A percentile compares a stretch with the other conserved stretches of the same genome.
These are phyloP conservation scores for rabbit (Oryctolagus cuniculus) DNA, from an alignment of 2,113 vertebrate species.

Conservation along the genomic window DNA sequence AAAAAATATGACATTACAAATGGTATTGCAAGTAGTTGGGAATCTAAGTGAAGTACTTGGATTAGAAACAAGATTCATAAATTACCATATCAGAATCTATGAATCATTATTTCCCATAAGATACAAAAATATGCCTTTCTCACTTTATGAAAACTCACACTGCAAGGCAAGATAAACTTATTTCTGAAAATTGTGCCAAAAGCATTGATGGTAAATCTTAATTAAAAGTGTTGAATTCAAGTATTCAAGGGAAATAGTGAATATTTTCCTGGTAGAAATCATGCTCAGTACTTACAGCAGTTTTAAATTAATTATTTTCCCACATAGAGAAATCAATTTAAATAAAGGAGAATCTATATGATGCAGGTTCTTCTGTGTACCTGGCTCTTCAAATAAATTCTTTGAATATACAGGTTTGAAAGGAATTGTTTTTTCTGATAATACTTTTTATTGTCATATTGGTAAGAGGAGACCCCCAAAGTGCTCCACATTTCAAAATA, in stretches of 20 bases:
- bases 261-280: background rate
- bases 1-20: background rate
- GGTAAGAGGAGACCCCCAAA: slow-evolving; percentile 37
- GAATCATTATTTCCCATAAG: background rate
- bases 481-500: slow-evolving; percentile 74
- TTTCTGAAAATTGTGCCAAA: background rate
- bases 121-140: background rate
- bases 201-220: background rate
- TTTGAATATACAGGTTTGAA: slow-evolving; percentile 53
- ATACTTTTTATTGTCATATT: slow-evolving; percentile 58
- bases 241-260: background rate
- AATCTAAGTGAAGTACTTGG: background rate
- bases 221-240: slow-evolving; percentile 3
- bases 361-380: background rate
- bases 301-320: background rate
- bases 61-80: background rate
- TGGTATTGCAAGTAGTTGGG: background rate
- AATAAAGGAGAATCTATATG: slow-evolving; percentile 20
- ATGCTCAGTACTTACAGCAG: background rate
- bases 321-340: slow-evolving; percentile 21
- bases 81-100: background rate
- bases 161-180: background rate
- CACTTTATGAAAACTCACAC: slow-evolving; percentile 11
- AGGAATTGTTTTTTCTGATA: slow-evolving; percentile 71
- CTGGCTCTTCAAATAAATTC: slow-evolving; percentile 56